A percentile compares a stretch with the other conserved stretches of the same genome.
Conservation (phyloP, 2,888 invertebrate genomes). For the Hyppa rectilinea region DNA sequence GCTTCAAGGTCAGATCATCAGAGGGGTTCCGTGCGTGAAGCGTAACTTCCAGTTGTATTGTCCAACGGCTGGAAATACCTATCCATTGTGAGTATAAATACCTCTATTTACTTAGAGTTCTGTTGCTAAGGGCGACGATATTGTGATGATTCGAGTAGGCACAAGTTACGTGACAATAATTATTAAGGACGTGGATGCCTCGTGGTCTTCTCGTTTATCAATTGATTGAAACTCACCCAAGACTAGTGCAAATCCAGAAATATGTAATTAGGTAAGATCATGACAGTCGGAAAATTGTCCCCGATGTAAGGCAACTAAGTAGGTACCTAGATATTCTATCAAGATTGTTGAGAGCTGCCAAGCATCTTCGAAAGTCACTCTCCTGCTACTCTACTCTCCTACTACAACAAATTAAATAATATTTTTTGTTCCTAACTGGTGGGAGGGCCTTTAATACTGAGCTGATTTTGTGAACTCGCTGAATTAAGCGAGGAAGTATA, state of each 20-base stretch:
- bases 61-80: constrained; percentile 97
- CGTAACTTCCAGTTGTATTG: constrained; percentile 97
- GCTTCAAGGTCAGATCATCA: constrained; percentile 96
- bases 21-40: constrained; percentile 97
- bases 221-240: not conserved
- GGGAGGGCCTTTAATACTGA: not conserved
- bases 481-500: not conserved
- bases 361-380: not conserved
- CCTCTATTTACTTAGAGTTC: constrained; percentile 8
- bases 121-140: not conserved
- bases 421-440: not conserved
- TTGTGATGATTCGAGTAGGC: not conserved
- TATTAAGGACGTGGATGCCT: not conserved
- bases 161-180: not conserved
- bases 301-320: not conserved
- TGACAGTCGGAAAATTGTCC: not conserved
- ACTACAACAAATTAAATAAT: too few relatives aligned
- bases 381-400: too few relatives aligned
- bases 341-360: not conserved
- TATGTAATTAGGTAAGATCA: not conserved
- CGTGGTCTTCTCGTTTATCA: not conserved
- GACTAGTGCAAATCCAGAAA: not conserved
- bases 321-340: not conserved
- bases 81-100: constrained; percentile 94
- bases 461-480: not conserved